Percentiles rank a stretch among this genome's conserved stretches.
These are phyloP conservation scores for Poeciliopsis prolifica DNA, from an alignment of 2,113 vertebrate genomes.

Conservation along the genomic window DNA sequence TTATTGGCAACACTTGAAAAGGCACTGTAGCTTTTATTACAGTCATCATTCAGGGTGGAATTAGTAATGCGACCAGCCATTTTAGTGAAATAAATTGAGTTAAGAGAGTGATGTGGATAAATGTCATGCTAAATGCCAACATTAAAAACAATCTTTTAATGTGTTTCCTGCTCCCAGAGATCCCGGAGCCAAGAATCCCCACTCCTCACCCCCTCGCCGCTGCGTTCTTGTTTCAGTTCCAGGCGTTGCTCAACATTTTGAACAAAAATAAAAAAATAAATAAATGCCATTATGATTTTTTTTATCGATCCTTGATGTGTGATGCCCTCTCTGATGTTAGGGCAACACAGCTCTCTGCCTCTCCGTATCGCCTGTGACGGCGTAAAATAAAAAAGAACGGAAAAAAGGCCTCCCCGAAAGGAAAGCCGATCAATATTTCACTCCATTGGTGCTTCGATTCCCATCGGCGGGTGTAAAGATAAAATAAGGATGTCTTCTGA, in stretches of 20 bases:
- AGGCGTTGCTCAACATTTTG: slow-evolving; percentile 62
- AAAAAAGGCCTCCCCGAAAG: slow-evolving; percentile 7
- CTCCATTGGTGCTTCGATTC: slow-evolving; percentile 49
- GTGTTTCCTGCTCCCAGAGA: slow-evolving; percentile 6
- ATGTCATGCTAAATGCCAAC: slow-evolving; percentile 75
- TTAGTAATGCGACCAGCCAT: slow-evolving; percentile 70
- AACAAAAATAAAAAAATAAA: slow-evolving; percentile 58
- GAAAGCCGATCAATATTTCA: slow-evolving; percentile 57
- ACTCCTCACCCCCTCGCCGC: background rate
- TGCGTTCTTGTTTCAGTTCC: slow-evolving; percentile 41
- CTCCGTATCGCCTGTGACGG: slow-evolving; percentile 67
- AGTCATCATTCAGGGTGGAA: slow-evolving; percentile 71
- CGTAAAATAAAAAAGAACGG: slow-evolving; percentile 40
- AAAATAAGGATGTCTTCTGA: slow-evolving; percentile 50
- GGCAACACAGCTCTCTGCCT: slow-evolving; percentile 60
- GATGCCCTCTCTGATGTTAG: slow-evolving; percentile 42
- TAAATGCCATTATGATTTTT: slow-evolving; percentile 68
- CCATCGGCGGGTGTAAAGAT: slow-evolving; percentile 24
- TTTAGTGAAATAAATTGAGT: slow-evolving; percentile 67
- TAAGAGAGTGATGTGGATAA: slow-evolving; percentile 69
- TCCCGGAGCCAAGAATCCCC: slow-evolving; percentile 35
- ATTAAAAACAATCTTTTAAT: slow-evolving; percentile 30
- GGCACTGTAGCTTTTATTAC: slow-evolving; percentile 72
- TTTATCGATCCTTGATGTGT: slow-evolving; percentile 67
- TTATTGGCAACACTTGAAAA: slow-evolving; percentile 69